Evolutionary conservation across 2,888 invertebrate genomes (phyloP), one percentile per base, ranked within the genome.

Genomic region (Agrotis clavis): DNA sequence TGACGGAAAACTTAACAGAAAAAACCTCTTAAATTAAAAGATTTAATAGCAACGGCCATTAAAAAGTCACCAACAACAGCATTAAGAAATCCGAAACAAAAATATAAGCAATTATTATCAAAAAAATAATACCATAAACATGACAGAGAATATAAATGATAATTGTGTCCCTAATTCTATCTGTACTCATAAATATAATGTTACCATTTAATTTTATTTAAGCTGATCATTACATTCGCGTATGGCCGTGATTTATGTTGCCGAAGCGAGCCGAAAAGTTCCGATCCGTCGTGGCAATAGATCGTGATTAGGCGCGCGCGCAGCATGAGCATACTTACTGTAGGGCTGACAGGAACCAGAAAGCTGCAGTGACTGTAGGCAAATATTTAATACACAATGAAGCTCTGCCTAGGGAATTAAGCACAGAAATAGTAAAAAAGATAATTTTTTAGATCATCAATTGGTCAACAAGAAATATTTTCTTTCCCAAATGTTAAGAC

Each of bases 211-310:
- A 77, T 85, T 80, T 86, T 82, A 84, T 85, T 83, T 81, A 83
- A 74, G 79, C 79, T 74, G 80, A 83, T 89, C 88, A 89, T 91
- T 89, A 89, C 86, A 91, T 90, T 91, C 89, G 90, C 90, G 83
- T 90, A 90, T 81, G 79, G 76, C 79, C 64, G 89, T 91, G 91
- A 93, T 92, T 92, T 92, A 92, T 89, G 86, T 85, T 70, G 81
- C 71, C 79, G 79, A 77, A 71, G 77, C 76, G 81, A 79, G 68
- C 82, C 80, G 84, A 86, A 81, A 81, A 77, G 83, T 84, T 81
- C 74, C 84, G 86, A 77, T 81, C 81, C 77, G 85, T 83, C 83
- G 77, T 82, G 85, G 86, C 86, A 85, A 85, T 86, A 89, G 88
- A 87, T 89, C 89, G 91, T 90, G 89, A 91, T 90, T 88, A 89